phyloP scores from a whole-genome alignment of 2,888 invertebrate genomes.

The Ferrisia virgata region DNA sequence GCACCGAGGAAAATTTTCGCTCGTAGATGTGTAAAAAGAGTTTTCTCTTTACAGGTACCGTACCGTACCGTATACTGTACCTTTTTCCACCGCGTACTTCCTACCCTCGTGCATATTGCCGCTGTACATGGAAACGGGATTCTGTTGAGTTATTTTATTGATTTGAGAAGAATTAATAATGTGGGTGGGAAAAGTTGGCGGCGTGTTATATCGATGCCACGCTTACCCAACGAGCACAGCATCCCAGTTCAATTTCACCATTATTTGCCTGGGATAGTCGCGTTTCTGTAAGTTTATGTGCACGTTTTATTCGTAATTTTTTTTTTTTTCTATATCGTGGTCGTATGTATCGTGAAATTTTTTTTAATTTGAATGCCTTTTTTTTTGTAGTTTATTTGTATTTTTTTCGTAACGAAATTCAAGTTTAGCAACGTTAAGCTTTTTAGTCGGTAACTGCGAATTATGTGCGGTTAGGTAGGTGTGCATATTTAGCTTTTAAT shows the following conservation, averaged over 20 bases:
- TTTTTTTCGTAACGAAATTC: background rate
- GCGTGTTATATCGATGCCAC: background rate
- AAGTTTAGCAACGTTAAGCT: too few relatives aligned
- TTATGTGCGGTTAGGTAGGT: too few relatives aligned
- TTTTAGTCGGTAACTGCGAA: too few relatives aligned
- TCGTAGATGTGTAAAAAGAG: too few relatives aligned
- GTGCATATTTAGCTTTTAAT: too few relatives aligned
- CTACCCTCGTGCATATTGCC: background rate
- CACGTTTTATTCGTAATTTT: background rate
- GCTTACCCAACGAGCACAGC: background rate
- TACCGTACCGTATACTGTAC: too few relatives aligned
- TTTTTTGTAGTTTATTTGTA: background rate
- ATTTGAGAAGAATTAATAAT: constrained; percentile 18
- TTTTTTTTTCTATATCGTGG: background rate
- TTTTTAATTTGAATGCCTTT: background rate
- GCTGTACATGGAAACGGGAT: background rate
- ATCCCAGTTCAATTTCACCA: constrained; percentile 14
- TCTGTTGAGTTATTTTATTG: constrained; percentile 23
- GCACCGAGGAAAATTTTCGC: too few relatives aligned
- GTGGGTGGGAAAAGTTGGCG: constrained; percentile 7
- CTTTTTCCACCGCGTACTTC: background rate
- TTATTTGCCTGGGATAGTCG: background rate
- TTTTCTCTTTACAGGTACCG: too few relatives aligned
- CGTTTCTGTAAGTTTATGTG: background rate
- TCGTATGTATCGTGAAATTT: background rate